These are phyloP conservation scores for Scopus umbretta DNA, from an alignment of 2,113 vertebrate species.

Conservation along the genomic window DNA sequence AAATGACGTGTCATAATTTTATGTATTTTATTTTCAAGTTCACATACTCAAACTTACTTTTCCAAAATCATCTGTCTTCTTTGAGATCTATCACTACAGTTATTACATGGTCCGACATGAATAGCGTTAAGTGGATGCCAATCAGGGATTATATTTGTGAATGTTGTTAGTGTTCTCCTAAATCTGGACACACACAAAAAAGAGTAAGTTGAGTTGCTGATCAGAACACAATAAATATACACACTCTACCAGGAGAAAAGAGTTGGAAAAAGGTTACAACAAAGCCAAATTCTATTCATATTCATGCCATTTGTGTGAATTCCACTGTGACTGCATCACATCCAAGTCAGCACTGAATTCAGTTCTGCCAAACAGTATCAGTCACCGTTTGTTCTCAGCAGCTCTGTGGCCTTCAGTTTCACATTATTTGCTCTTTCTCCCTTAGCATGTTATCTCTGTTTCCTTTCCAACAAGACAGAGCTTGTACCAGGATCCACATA, in stretches of 20 bases:
- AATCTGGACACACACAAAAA: slow-evolving; percentile 42
- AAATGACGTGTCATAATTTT: not conserved
- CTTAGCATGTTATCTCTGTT: not conserved
- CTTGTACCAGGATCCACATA: not conserved
- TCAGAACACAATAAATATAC: not conserved
- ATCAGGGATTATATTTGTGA: slow-evolving; percentile 77
- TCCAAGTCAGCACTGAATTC: not conserved
- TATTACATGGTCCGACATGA: slow-evolving; percentile 78
- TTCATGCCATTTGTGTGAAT: not conserved
- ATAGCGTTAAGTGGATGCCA: slow-evolving; percentile 86
- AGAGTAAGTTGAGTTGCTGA: not conserved
- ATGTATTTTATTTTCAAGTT: not conserved
- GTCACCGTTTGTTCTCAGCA: not conserved
- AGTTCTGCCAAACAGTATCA: not conserved
- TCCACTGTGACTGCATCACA: not conserved
- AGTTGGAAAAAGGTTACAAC: not conserved
- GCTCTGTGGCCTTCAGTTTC: not conserved
- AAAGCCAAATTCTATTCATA: not conserved
- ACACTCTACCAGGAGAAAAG: not conserved
- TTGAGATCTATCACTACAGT: slow-evolving; percentile 77
- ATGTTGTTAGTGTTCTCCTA: slow-evolving; percentile 80
- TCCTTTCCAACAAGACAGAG: not conserved
- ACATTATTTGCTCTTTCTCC: not conserved
- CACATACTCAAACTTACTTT: slow-evolving; percentile 72
- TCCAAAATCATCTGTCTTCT: slow-evolving; percentile 81